Evolutionary conservation across 2,797 vertebrate species (phyloP).

Genomic region (Poecilia velifera): DNA sequence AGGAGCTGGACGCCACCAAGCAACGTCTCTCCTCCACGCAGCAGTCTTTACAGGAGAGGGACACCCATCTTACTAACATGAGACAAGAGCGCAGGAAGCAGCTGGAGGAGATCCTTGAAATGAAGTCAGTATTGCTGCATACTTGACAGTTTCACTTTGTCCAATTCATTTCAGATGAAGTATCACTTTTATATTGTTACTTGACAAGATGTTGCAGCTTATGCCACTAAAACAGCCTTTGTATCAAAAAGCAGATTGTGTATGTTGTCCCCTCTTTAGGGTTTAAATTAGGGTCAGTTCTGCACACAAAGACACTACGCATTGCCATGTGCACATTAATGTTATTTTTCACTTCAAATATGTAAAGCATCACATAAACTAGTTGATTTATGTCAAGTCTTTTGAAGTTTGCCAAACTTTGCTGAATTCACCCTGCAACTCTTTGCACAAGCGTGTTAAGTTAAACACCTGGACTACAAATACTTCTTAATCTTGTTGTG

Average conservation of each 20-base stretch:
- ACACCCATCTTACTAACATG: constrained; percentile 93
- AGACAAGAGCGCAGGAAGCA: constrained; percentile 94
- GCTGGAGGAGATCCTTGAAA: constrained; percentile 97
- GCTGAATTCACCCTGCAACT: neutral
- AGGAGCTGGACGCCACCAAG: constrained; percentile 96
- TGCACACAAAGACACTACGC: neutral
- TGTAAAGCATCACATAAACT: neutral
- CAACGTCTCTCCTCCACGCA: constrained; percentile 95
- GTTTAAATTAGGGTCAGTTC: neutral
- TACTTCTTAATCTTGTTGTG: neutral
- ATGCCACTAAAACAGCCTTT: neutral
- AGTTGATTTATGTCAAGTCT: neutral
- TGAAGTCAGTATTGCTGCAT: constrained; percentile 89
- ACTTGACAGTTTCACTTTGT: neutral
- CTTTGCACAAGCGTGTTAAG: neutral
- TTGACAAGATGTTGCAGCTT: neutral
- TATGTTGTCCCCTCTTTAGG: neutral
- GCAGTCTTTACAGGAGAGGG: constrained; percentile 94
- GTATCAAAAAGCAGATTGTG: neutral
- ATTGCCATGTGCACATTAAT: neutral
- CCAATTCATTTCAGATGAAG: neutral
- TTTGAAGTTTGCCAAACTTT: neutral
- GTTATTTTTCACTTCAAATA: too few relatives aligned
- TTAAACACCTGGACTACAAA: neutral
- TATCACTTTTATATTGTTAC: neutral